Evolutionary conservation across 2,797 vertebrate species (phyloP).

Genomic region (Glossophaga mutica): DNA sequence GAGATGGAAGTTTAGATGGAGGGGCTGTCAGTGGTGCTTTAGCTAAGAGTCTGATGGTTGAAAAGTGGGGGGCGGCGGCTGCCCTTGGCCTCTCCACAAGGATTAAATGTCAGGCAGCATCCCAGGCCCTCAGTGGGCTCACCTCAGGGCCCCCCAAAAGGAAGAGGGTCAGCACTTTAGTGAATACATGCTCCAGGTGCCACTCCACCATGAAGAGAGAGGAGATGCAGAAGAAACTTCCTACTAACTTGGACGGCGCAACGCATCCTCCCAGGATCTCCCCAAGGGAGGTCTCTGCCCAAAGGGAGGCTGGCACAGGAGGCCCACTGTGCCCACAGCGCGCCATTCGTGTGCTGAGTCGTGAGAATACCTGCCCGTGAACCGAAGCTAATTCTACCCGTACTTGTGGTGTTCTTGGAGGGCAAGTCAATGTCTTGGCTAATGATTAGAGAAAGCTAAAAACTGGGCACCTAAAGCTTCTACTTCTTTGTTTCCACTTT

Average conservation of each 20-base stretch:
- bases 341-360: background rate
- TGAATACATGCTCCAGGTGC: background rate
- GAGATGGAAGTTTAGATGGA: conserved; percentile 88
- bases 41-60: conserved; percentile 77
- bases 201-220: background rate
- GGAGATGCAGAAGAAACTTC: background rate
- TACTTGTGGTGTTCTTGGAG: background rate
- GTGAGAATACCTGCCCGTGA: background rate
- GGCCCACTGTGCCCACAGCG: background rate
- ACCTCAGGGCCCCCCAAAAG: background rate
- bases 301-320: background rate
- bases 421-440: background rate
- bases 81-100: conserved; percentile 46
- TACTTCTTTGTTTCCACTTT: background rate
- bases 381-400: background rate
- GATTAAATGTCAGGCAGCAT: background rate
- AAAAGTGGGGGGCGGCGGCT: conserved; percentile 28
- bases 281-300: background rate
- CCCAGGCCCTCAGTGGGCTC: background rate
- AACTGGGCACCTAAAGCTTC: background rate
- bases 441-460: background rate
- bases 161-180: background rate
- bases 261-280: background rate
- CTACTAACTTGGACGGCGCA: rapidly evolving
- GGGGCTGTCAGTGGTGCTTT: conserved; percentile 87